phyloP scores from a whole-genome alignment of 2,888 invertebrate genomes.

The Pimpla rufipes region DNA sequence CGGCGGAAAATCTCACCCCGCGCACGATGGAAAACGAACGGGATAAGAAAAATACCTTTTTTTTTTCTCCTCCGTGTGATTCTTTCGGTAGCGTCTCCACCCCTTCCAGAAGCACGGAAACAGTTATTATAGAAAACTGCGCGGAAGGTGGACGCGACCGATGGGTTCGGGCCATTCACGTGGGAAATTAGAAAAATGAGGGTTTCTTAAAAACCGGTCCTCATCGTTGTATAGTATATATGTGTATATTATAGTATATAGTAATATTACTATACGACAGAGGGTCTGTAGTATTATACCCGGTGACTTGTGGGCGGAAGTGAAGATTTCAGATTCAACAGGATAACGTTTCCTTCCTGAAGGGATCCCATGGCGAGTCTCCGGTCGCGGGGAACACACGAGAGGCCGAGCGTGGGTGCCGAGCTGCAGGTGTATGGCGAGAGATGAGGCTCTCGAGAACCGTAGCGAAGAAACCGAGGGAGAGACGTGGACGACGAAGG shows the following conservation, averaged over 20 bases:
- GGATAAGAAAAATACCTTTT: constrained; percentile 62
- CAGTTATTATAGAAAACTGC: constrained; percentile 50
- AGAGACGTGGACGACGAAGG: constrained; percentile 23
- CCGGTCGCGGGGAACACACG: constrained; percentile 29
- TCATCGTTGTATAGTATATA: constrained; percentile 21
- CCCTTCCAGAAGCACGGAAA: constrained; percentile 50
- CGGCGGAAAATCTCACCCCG: constrained; percentile 26
- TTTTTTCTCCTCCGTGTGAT: constrained; percentile 16
- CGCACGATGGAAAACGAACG: constrained; percentile 17
- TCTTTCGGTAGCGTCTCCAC: constrained; percentile 49
- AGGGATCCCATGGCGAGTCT: constrained; percentile 71
- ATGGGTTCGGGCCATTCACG: constrained; percentile 52
- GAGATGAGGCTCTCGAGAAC: constrained; percentile 72
- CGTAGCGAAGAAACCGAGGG: constrained; percentile 63
- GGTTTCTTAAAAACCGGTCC: constrained; percentile 60
- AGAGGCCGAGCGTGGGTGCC: constrained; percentile 74
- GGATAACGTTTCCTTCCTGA: constrained; percentile 78
- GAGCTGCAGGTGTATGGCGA: constrained; percentile 80
- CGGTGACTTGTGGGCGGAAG: constrained; percentile 76
- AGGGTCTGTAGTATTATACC: constrained; percentile 34
- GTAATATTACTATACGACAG: too few species aligned
- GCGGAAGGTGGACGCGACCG: constrained; percentile 59
- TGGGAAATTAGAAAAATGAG: constrained; percentile 68
- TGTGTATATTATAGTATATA: neutral
- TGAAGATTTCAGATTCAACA: constrained; percentile 76